A percentile compares a stretch with the other conserved stretches of the same genome.
phyloP scores from a whole-genome alignment of 2,888 invertebrate genomes.

The Nowickia ferox region DNA sequence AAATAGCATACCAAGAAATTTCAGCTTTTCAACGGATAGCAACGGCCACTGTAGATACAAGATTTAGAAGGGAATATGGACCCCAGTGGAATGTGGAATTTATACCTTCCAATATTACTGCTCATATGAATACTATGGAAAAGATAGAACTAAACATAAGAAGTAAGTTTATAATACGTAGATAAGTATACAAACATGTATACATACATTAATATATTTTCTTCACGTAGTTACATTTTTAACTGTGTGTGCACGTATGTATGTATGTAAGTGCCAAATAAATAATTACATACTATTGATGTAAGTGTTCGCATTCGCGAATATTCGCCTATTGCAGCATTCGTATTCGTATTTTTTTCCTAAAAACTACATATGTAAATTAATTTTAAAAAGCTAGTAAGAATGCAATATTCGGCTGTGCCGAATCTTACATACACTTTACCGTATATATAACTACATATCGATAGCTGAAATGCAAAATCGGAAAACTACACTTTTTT shows the following conservation, averaged over 20 bases:
- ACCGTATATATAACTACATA: too few species aligned
- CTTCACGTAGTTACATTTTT: neutral
- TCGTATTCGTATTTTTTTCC: too few species aligned
- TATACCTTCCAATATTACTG: slow-evolving; percentile 74
- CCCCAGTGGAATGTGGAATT: slow-evolving; percentile 77
- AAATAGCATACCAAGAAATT: slow-evolving; percentile 17
- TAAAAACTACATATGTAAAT: too few species aligned
- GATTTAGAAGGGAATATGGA: neutral
- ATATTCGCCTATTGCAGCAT: too few species aligned
- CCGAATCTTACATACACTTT: too few species aligned
- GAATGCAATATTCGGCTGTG: too few species aligned
- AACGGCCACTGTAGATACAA: slow-evolving; percentile 25
- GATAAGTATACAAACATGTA: neutral
- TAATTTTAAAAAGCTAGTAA: too few species aligned
- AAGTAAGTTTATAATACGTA: slow-evolving; percentile 64
- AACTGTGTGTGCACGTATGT: neutral
- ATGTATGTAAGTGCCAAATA: neutral
- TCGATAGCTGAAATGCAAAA: too few species aligned
- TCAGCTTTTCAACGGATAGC: slow-evolving; percentile 30
- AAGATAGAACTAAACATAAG: slow-evolving; percentile 74
- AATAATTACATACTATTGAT: neutral
- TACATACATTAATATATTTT: neutral
- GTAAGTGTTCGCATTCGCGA: too few species aligned
- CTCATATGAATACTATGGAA: slow-evolving; percentile 76
- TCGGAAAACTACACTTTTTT: too few species aligned